Percentiles rank a stretch among this genome's conserved stretches.
These are phyloP conservation scores for Spondyliosoma cantharus DNA, from an alignment of 2,797 vertebrate genomes.

Conservation along the genomic window DNA sequence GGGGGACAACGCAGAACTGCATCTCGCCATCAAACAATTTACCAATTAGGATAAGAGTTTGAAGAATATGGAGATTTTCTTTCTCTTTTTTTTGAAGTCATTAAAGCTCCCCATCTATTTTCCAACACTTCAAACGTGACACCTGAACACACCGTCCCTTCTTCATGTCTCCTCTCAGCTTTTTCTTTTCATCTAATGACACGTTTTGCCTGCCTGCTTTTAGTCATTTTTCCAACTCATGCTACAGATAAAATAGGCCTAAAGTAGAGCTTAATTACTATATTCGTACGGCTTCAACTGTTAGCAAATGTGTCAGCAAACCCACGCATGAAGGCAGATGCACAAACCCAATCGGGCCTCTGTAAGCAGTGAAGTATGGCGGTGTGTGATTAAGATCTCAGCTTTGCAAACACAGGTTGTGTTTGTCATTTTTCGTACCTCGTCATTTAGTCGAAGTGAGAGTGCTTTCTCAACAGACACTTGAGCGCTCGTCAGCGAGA, in stretches of 20 bases:
- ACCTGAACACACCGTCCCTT: neutral
- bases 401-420: conserved; percentile 53
- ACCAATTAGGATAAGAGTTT: conserved; percentile 25
- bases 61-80: neutral
- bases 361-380: conserved; percentile 33
- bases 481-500: conserved; percentile 29
- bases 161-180: neutral
- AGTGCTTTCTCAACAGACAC: conserved; percentile 30
- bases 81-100: neutral
- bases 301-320: conserved; percentile 37
- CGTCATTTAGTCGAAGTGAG: conserved; percentile 29
- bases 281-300: conserved; percentile 21
- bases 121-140: conserved; percentile 4
- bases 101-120: neutral
- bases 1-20: conserved; percentile 42
- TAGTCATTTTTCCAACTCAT: conserved; percentile 2
- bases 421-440: conserved; percentile 37
- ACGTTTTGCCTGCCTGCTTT: conserved; percentile 18
- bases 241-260: neutral
- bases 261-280: conserved; percentile 12
- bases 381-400: conserved; percentile 46
- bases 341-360: conserved; percentile 32
- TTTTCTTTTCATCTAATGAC: conserved; percentile 3
- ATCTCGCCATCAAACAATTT: conserved; percentile 40
- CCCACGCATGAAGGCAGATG: conserved; percentile 16